Evolutionary conservation across 2,797 vertebrate genomes (phyloP).

Genomic region (Holocentrus rufus): DNA sequence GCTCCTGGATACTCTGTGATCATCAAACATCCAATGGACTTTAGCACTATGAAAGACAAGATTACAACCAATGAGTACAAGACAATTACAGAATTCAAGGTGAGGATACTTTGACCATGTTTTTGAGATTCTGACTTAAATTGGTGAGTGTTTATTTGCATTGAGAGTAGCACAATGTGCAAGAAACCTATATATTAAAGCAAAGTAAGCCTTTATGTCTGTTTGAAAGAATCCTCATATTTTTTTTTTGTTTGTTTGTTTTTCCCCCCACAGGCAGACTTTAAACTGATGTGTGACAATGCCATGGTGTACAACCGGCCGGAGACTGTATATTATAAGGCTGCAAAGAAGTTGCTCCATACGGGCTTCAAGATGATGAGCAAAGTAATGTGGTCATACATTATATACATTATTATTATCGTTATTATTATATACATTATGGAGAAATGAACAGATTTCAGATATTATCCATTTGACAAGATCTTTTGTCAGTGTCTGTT

Average conservation of each 20-base stretch:
- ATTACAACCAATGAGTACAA: constrained; percentile 93
- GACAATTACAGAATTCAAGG: constrained; percentile 99
- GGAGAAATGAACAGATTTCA: not conserved
- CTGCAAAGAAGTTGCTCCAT: constrained; percentile 97
- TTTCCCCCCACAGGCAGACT: constrained; percentile 89
- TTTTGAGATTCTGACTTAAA: not conserved
- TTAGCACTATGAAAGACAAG: constrained; percentile 98
- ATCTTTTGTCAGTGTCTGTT: not conserved
- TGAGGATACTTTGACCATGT: constrained; percentile 54
- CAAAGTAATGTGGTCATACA: constrained; percentile 86
- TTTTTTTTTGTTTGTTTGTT: too few relatives aligned
- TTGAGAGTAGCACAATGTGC: not conserved
- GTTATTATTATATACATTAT: too few relatives aligned
- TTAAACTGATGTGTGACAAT: constrained; percentile 99
- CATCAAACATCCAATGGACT: constrained; percentile 99
- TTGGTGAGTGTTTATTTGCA: not conserved
- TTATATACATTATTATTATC: too few relatives aligned
- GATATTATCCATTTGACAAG: not conserved
- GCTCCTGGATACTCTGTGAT: constrained; percentile 98
- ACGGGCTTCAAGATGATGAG: constrained; percentile 99
- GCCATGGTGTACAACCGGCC: constrained; percentile 99
- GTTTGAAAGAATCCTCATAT: constrained; percentile 3
- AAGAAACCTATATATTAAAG: not conserved
- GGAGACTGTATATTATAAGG: constrained; percentile 98
- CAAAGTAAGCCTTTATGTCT: not conserved